Conservation (phyloP, 2,797 vertebrate genomes). For the Galaxias olidus region DNA sequence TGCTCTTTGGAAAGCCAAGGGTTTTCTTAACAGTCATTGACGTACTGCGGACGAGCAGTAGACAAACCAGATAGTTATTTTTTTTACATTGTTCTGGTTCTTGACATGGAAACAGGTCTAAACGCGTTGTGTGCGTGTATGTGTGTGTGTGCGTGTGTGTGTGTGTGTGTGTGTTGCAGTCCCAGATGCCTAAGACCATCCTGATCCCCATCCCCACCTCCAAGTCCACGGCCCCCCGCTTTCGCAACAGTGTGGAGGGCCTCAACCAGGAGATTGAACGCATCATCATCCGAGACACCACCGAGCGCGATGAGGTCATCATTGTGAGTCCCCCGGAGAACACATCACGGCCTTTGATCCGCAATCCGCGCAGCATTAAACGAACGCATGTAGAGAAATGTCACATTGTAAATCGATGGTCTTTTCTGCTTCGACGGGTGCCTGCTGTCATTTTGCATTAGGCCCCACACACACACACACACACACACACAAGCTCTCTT, state of each 20-base stretch:
- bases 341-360: background rate
- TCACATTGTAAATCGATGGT: background rate
- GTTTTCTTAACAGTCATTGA: no score
- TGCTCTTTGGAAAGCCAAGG: no score
- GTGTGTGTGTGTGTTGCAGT: slow-evolving; percentile 65
- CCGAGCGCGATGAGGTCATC: slow-evolving; percentile 92
- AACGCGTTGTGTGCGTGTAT: background rate
- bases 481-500: background rate
- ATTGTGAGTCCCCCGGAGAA: slow-evolving; percentile 79
- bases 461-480: background rate
- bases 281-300: slow-evolving; percentile 96
- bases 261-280: slow-evolving; percentile 98
- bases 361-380: no score
- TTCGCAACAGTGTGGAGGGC: slow-evolving; percentile 97
- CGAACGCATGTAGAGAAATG: background rate
- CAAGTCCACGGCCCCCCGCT: slow-evolving; percentile 89
- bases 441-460: no score
- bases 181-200: slow-evolving; percentile 91
- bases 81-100: no score
- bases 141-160: slow-evolving; percentile 2
- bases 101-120: no score
- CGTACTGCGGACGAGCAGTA: no score
- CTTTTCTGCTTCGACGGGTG: no score
- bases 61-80: no score
- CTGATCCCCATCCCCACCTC: slow-evolving; percentile 91